Percentiles rank a stretch among this genome's conserved stretches.
Conservation (phyloP, 2,888 invertebrate species). For the Agonopterix subpropinquella region DNA sequence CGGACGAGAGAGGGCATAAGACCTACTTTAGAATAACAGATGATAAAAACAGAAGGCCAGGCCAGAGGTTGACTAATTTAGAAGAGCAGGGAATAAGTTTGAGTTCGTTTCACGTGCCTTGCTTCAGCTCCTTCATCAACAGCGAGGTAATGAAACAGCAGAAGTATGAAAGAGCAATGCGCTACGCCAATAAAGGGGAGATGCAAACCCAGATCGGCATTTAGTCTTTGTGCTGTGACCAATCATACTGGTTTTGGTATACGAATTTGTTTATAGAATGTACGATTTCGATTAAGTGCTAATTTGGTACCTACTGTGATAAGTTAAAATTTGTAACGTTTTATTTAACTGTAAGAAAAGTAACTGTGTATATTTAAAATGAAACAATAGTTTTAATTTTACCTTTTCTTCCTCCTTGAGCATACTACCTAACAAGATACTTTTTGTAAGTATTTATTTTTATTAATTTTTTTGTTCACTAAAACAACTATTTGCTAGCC, state of each 20-base stretch:
- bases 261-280: constrained; percentile 25
- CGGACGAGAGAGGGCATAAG: constrained; percentile 45
- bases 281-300: constrained; percentile 22
- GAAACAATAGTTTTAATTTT: background rate
- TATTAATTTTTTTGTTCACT: background rate
- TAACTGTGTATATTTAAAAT: constrained; percentile 12
- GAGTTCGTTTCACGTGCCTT: constrained; percentile 60
- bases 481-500: background rate
- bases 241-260: constrained; percentile 20
- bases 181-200: constrained; percentile 2
- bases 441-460: background rate
- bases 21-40: constrained; percentile 44
- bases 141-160: constrained; percentile 43
- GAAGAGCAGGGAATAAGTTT: constrained; percentile 48
- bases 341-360: constrained; percentile 34
- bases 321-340: constrained; percentile 58
- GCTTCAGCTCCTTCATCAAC: constrained; percentile 56
- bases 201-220: background rate
- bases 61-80: constrained; percentile 35
- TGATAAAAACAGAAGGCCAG: constrained; percentile 36
- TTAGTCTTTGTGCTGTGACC: constrained; percentile 15
- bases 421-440: no score
- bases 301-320: constrained; percentile 36
- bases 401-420: background rate
- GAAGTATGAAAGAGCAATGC: constrained; percentile 25